Conservation (phyloP, 2,113 vertebrate species). For the Grammatotria lemairii region DNA sequence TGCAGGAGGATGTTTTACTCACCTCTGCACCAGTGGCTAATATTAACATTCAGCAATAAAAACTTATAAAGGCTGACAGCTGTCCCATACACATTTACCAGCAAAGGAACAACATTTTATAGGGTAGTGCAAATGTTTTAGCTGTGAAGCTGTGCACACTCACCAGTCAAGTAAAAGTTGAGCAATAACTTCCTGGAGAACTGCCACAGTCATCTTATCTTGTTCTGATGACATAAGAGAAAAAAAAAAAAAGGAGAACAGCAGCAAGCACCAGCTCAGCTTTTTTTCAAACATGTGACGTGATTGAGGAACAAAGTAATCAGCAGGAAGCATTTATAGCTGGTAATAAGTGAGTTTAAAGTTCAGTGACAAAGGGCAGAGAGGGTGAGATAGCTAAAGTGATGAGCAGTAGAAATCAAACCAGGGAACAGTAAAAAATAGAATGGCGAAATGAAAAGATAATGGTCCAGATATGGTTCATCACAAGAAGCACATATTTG, state of each 20-base stretch:
- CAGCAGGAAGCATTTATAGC: conserved; percentile 28
- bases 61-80: not conserved
- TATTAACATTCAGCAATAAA: not conserved
- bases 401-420: conserved; percentile 13
- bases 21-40: not conserved
- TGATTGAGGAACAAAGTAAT: not conserved
- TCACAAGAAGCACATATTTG: not conserved
- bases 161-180: not conserved
- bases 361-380: conserved; percentile 32
- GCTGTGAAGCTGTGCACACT: not conserved
- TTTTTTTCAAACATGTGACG: conserved; percentile 32
- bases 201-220: conserved; percentile 14
- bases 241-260: not conserved
- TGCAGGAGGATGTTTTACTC: not conserved
- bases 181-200: not conserved
- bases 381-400: conserved; percentile 39
- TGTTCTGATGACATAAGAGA: not conserved
- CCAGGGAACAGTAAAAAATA: not conserved
- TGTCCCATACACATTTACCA: not conserved
- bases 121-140: not conserved
- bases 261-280: conserved; percentile 30
- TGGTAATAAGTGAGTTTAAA: conserved; percentile 44
- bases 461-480: not conserved
- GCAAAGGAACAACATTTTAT: not conserved
- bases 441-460: not conserved